A percentile compares a stretch with the other conserved stretches of the same genome.
Conservation (phyloP, 2,797 vertebrate species). For the Pelochelys cantorii region DNA sequence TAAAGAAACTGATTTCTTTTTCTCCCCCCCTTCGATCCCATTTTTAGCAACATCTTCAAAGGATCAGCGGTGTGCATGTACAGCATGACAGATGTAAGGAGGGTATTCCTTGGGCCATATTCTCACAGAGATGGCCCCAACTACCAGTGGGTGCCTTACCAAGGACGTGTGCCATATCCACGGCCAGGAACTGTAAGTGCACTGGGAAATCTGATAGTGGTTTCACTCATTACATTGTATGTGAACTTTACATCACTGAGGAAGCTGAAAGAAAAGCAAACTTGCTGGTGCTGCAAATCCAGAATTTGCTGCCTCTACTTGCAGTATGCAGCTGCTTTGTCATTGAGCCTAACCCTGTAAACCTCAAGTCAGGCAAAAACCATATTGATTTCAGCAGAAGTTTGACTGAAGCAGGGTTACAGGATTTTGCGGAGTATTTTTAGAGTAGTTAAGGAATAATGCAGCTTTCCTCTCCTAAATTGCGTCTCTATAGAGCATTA, state of each 20-base stretch:
- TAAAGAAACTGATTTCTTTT: conserved; percentile 47
- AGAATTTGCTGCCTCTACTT: neutral
- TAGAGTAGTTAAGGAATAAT: neutral
- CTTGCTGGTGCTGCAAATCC: neutral
- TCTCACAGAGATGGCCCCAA: conserved; percentile 97
- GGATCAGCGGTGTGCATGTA: conserved; percentile 98
- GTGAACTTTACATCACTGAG: neutral
- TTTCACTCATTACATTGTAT: neutral
- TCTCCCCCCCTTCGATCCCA: neutral
- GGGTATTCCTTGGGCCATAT: conserved; percentile 96
- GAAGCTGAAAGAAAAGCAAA: conserved; percentile 1
- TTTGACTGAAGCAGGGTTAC: neutral
- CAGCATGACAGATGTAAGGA: conserved; percentile 95
- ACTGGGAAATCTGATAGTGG: neutral
- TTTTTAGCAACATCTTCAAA: conserved; percentile 95
- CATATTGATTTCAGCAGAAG: conserved; percentile 23
- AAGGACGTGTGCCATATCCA: conserved; percentile 96
- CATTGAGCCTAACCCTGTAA: neutral
- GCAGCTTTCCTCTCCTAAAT: neutral
- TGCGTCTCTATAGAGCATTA: neutral
- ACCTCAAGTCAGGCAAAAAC: conserved; percentile 13
- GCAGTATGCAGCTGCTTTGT: neutral
- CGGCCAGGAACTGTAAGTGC: conserved; percentile 96
- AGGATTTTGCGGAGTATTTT: conserved; percentile 9
- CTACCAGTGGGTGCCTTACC: conserved; percentile 98